Conservation (phyloP, 1,140 invertebrate species). For the Portunus trituberculatus region DNA sequence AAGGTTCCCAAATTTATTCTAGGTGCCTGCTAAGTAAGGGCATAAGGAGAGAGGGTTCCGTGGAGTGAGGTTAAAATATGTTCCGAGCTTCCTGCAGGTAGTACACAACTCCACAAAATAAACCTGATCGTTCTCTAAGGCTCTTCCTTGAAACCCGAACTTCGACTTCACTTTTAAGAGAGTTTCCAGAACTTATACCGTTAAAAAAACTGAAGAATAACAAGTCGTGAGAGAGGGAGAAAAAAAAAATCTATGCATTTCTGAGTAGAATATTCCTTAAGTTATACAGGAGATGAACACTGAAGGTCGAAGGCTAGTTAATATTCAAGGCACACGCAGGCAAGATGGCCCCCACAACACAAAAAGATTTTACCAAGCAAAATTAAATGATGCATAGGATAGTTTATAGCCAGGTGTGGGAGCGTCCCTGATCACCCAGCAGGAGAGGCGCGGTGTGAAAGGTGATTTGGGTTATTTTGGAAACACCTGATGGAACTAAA, state of each 20-base stretch:
- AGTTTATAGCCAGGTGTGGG: conserved; percentile 1
- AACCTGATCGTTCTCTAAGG: not conserved
- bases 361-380: conserved; percentile 41
- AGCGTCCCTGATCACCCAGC: not conserved
- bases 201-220: not conserved
- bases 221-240: not conserved
- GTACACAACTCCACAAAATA: not conserved
- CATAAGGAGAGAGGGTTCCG: not conserved
- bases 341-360: conserved; percentile 25
- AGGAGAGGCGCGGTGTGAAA: not conserved
- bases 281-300: not conserved
- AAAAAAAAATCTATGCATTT: not conserved
- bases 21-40: not conserved
- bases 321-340: conserved; percentile 27
- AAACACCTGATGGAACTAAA: not conserved
- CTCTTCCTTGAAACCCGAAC: not conserved
- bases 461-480: not conserved
- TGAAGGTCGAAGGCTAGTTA: conserved; percentile 14
- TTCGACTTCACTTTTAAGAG: not conserved
- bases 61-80: not conserved
- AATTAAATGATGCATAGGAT: not conserved
- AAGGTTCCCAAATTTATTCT: not conserved
- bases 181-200: not conserved
- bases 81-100: not conserved
- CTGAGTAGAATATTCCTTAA: not conserved